These are phyloP conservation scores for Sebastes melanostomus DNA, from an alignment of 2,797 vertebrate species.

Conservation along the genomic window DNA sequence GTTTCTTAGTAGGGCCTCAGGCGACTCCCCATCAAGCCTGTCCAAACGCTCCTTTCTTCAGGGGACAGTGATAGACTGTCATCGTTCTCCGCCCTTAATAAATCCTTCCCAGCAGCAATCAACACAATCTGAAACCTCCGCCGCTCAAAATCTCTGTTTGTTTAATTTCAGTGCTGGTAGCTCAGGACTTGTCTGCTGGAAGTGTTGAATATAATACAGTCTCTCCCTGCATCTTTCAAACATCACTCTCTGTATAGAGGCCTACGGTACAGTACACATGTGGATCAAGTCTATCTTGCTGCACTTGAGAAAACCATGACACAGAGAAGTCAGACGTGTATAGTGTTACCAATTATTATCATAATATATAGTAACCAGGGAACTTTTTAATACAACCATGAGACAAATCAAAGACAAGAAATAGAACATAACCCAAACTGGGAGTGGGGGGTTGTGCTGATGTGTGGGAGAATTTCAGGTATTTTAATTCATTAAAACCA, in stretches of 20 bases:
- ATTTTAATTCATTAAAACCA: conserved; percentile 1
- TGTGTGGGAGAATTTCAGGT: background rate
- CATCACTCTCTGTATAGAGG: background rate
- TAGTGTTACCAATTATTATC: background rate
- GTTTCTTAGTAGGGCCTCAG: conserved; percentile 57
- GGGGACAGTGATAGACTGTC: conserved; percentile 51
- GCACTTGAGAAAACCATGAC: background rate
- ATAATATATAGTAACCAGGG: background rate
- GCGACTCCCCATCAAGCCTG: conserved; percentile 49
- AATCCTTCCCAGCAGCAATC: conserved; percentile 55
- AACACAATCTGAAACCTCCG: conserved; percentile 28
- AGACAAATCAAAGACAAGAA: background rate
- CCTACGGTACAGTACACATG: background rate
- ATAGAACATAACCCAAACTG: background rate
- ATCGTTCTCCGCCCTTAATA: conserved; percentile 30
- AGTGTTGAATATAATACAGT: conserved; percentile 11
- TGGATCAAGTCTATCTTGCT: background rate
- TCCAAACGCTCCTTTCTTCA: conserved; percentile 51
- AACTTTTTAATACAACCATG: background rate
- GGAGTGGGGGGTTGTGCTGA: background rate
- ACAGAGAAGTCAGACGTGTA: background rate
- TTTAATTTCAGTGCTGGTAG: conserved; percentile 36
- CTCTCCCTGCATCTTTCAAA: background rate
- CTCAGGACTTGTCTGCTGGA: background rate
- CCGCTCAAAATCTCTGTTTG: conserved; percentile 29